Evolutionary conservation across 1,140 invertebrate genomes (phyloP).

Genomic region (Drosophila melanogaster): Release_6_plus_ISO1_MT NT_037436.4:5575001-5575500

Average conservation of each 20-base stretch:
- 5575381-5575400: conserved; percentile 42
- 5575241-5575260: conserved; percentile 17
- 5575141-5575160: conserved; percentile 41
- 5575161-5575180: conserved; percentile 14
- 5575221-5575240: conserved; percentile 25
- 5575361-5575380: conserved; percentile 31
- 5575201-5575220: conserved; percentile 69
- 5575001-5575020: conserved; percentile 31
- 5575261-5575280: conserved; percentile 22
- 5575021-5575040: conserved; percentile 55
- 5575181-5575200: conserved; percentile 52
- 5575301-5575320: conserved; percentile 52
- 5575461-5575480: neutral
- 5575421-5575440: neutral
- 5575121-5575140: conserved; percentile 54
- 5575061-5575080: conserved; percentile 27
- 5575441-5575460: neutral
- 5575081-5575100: conserved; percentile 47
- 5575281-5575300: conserved; percentile 37
- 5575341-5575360: conserved; percentile 30
- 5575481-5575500: neutral
- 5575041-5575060: conserved; percentile 48
- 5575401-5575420: conserved; percentile 31
- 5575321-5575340: conserved; percentile 37
- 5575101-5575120: conserved; percentile 57